Base-by-base conservation (phyloP, 2,888 invertebrate species). In the Chymomyza caudatula region DNA sequence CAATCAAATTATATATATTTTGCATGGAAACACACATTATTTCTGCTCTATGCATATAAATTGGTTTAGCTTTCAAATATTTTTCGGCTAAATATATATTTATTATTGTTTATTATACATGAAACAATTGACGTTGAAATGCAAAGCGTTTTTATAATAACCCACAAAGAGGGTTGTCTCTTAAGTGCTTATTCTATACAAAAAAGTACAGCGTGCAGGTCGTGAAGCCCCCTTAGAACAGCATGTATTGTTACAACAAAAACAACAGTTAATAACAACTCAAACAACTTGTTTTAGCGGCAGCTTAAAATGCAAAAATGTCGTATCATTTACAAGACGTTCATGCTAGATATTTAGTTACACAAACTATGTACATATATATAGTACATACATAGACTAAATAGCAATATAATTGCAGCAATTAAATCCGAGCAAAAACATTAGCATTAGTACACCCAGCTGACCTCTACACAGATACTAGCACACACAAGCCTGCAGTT, bases 261-360 rank as follows among this genome's bases (percentile, higher is more conserved):
- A 25, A 5, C 25, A 13, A 37, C 11, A 37, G 8, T 11, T 37
- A 37, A 37, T 37, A 37, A 37, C 29, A 37, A 37, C 29, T 37
- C 29, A 37, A 37, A 11, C 29, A 37, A 37, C 29, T 37, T 37
- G 29, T 37, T 37, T 37, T 11, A 37, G 29, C 29, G 11, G 11
- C 29, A 1, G 8, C 19, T 83, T 85, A 74, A 59, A 56, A 80
- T 82, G 87, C 86, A 86, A 86, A 86, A 80, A 82, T 85, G 85
- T 62, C 65, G 85, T 82, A 71, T 71, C 52, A 67, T 22, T 25
- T 80, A 69, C 72, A 68, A 82, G 67, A 77, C 60, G 58, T 52
- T 57, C 29, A 52, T 67, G 57, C 19, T 25, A 19, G 69, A 43
- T 70, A 79, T 69, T 67, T 68, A 68, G 67, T 63, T 60, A 20